Base-by-base conservation (phyloP, 2,113 vertebrate genomes). In the Megalops atlanticus region DNA sequence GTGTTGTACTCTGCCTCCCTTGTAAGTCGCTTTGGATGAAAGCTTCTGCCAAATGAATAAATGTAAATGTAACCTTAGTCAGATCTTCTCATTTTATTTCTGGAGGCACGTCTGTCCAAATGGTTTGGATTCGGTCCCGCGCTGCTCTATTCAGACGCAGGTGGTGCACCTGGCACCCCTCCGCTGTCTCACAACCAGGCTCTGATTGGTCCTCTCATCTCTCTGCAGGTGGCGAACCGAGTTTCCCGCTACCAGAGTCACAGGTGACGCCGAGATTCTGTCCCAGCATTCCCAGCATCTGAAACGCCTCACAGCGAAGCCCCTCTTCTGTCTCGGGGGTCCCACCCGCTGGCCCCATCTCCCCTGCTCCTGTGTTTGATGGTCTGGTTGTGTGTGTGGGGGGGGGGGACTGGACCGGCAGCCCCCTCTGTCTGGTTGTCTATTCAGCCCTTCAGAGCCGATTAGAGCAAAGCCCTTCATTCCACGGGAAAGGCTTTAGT, bases 401-500 rank as follows among this genome's bases (percentile, higher is more conserved):
- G 73, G 39, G 27, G 36, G 77, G 86, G 78, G 47, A 21, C 72
- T 24, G 43, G 4, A 18, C 70, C 27, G 58, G 24, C 21, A 24
- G 24, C 58, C 43, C 58, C 76, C 74, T 80, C 64, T 73, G 54
- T 58, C 41, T 64, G 16, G 41, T 38, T 74, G 31, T 82, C 47
- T 74, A 18, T 69, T 74, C 76, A 74, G 64, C 76, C 83, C 76
- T 87, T 90, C 86, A 87, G 40, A 82, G 41, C 73, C 39, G 27
- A 88, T 88, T 85, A 85, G 45, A 80, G 77, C 78, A 72, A 79
- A 86, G 73, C 74, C 74, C 52, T 81, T 77, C 58, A 86, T 85
- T 85, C 79, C 79, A 83, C 72, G 40, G 77, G 73, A 79, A 77
- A 71, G 39, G 58, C 84, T 87, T 71, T 71, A 11, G 41, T 80